A percentile compares a stretch with the other conserved stretches of the same genome.
Conservation (phyloP, 2,797 vertebrate species). For the Sebastes nivosus region DNA sequence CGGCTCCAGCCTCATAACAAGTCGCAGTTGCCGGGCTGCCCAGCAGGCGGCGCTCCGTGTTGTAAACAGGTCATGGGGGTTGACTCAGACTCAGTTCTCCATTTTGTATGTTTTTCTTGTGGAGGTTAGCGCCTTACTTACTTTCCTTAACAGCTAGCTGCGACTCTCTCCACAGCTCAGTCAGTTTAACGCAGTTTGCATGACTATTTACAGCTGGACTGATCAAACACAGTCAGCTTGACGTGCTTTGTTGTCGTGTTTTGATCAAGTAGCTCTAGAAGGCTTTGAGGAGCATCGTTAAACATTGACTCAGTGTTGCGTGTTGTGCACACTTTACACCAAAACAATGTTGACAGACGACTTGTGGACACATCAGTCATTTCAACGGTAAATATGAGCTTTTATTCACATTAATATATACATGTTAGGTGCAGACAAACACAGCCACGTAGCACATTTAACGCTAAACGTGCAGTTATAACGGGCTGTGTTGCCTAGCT, state of each 20-base stretch:
- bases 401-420: not conserved
- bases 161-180: slow-evolving; percentile 39
- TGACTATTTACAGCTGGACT: not conserved
- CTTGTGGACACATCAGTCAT: slow-evolving; percentile 64
- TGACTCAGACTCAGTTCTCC: slow-evolving; percentile 75
- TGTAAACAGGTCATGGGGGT: slow-evolving; percentile 64
- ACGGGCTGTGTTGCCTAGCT: slow-evolving; percentile 16
- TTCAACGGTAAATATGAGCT: slow-evolving; percentile 74
- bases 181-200: slow-evolving; percentile 34
- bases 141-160: slow-evolving; percentile 74
- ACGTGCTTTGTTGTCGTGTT: not conserved
- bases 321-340: slow-evolving; percentile 69
- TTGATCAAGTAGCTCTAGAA: slow-evolving; percentile 3
- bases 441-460: no score
- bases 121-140: slow-evolving; percentile 76
- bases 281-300: slow-evolving; percentile 27
- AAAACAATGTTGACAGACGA: slow-evolving; percentile 85
- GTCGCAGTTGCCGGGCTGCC: slow-evolving; percentile 31
- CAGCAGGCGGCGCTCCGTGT: slow-evolving; percentile 68
- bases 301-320: slow-evolving; percentile 53
- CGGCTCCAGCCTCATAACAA: not conserved
- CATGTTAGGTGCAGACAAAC: accelerated
- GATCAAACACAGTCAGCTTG: not conserved
- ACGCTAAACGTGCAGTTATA: not conserved
- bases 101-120: slow-evolving; percentile 88